Evolutionary conservation across 92 coral and sea anemone genomes (phyloP).

Genomic region (Palythoa caribaeorum): DNA sequence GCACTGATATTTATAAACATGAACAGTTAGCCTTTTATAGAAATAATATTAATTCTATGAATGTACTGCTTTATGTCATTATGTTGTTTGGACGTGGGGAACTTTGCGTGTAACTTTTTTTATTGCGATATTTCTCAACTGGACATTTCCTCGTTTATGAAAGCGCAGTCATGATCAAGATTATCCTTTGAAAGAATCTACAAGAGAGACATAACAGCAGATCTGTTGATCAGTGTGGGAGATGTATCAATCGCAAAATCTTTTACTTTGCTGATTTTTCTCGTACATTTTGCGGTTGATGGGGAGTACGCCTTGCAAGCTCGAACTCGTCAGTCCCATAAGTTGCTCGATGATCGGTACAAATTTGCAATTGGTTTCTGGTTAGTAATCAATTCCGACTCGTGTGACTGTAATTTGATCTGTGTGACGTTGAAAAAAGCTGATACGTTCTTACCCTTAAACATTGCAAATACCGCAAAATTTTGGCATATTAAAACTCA

Average conservation of each 20-base stretch:
- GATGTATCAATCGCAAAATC: slow-evolving; percentile 2
- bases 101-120: not conserved
- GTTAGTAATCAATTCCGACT: not conserved
- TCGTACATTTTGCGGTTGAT: too few species aligned
- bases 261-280: not conserved
- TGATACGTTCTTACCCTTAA: not conserved
- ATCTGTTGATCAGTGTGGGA: slow-evolving; percentile 20
- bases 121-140: not conserved
- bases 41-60: not conserved
- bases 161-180: slow-evolving; percentile 7
- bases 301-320: not conserved
- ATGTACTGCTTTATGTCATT: slow-evolving; percentile 8
- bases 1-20: slow-evolving; percentile 29
- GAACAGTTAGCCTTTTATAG: not conserved
- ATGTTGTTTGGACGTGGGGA: not conserved
- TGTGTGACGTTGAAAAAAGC: not conserved
- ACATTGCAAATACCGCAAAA: not conserved
- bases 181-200: not conserved
- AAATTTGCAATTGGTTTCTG: not conserved
- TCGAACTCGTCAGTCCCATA: not conserved
- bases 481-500: slow-evolving; percentile 12
- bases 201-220: not conserved
- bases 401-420: slow-evolving; percentile 1
- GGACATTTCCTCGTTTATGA: slow-evolving; percentile 3
- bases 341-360: not conserved